Percentiles rank a stretch among this genome's conserved stretches.
Evolutionary conservation across 2,888 invertebrate species (phyloP).

Genomic region (Gasteruption jaculator): DNA sequence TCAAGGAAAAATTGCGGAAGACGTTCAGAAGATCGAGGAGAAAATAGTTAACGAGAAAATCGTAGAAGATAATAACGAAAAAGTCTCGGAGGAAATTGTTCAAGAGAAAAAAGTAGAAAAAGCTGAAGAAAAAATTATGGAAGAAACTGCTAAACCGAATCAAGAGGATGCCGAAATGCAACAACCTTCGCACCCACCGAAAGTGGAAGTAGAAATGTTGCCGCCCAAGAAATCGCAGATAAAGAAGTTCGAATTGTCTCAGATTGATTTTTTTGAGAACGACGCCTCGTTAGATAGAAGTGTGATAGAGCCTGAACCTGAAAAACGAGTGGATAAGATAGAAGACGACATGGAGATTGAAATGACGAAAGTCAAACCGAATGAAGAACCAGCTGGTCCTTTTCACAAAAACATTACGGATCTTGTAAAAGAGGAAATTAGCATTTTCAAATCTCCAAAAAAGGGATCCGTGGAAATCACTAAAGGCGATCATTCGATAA

Average conservation of each 20-base stretch:
- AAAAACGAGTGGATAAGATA: slow-evolving; percentile 12
- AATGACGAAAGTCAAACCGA: too few relatives aligned
- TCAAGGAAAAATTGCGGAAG: slow-evolving; percentile 7
- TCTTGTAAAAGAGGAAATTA: too few relatives aligned
- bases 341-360: too few relatives aligned
- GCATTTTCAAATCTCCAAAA: too few relatives aligned
- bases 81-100: slow-evolving; percentile 3
- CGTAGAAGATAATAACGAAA: not conserved
- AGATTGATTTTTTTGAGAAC: slow-evolving; percentile 36
- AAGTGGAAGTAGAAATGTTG: slow-evolving; percentile 30
- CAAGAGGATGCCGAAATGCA: slow-evolving; percentile 8
- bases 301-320: slow-evolving; percentile 6
- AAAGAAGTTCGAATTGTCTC: slow-evolving; percentile 46
- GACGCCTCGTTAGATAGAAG: slow-evolving; percentile 14
- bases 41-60: not conserved
- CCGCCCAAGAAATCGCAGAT: slow-evolving; percentile 47
- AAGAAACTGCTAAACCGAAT: slow-evolving; percentile 11
- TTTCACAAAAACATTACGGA: too few relatives aligned
- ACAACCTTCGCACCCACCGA: slow-evolving; percentile 8
- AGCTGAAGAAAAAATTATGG: slow-evolving; percentile 6
- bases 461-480: slow-evolving; percentile 2
- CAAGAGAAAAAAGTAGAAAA: slow-evolving; percentile 8
- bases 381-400: slow-evolving; percentile 10
- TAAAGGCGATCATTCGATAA: not conserved
- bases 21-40: not conserved